Base-by-base conservation (phyloP, 2,113 vertebrate genomes). In the Corvus cornix region DNA sequence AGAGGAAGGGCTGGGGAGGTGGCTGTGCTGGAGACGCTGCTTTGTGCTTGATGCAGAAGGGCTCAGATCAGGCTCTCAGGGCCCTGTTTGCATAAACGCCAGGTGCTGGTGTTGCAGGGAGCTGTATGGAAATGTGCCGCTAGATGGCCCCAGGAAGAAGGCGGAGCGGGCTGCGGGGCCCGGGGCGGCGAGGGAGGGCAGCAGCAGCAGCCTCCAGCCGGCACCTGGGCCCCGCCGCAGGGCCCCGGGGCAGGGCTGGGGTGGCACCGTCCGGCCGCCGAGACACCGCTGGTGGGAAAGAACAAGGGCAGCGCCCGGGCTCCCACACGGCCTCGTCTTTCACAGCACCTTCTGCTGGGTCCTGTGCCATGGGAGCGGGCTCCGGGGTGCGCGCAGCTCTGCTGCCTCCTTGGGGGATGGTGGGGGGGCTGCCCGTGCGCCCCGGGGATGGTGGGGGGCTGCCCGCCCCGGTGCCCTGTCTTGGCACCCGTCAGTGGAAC, bases 61-160 rank as follows among this genome's bases (percentile, higher is more conserved):
- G 6, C 28, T 51, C 12, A 0, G 43, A 4, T 11, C 67, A 5
- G 49, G 44, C 73, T 85, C 75, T 13, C 41, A 3, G 62, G 48
- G 39, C 37, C 0, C 1, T 0, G 44, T 92, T 94, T 87, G 94
- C 81, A 73, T 62, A 48, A 35, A n/a, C 1, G 12, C 6, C 82
- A 5, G 93, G 27, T 1, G 43, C n/a, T 55, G 6, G 5, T 3
- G 62, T 6, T 62, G 1, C 1, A 8, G 67, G 51, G 48, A 59
- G 2, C 70, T 11, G 1, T 90, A 95, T 90, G 86, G 5, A 78
- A 88, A 91, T 84, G 49, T 52, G 92, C 95, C 96, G 9, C 96
- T 97, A 97, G 96, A 94, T 97, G 95, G 96, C 96, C 92, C 68
- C 92, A 94, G 93, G 93, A n/a, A 70, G 85, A 53, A 94, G 87